Base-by-base conservation (phyloP, 2,797 vertebrate species). In the Octomys mimax region DNA sequence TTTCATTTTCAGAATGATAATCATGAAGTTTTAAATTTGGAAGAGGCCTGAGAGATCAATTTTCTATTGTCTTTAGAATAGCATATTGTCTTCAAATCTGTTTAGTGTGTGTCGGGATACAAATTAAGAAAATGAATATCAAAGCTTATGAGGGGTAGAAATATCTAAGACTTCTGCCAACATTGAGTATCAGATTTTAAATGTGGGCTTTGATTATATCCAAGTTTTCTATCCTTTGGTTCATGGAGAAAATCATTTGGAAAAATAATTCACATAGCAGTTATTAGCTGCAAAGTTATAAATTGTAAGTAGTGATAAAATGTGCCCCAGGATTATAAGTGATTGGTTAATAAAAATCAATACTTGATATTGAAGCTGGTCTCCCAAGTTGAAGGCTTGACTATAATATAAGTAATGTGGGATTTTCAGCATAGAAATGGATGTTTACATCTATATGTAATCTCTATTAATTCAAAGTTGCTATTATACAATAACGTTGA, bases 291-390 rank as follows among this genome's bases (percentile, higher is more conserved):
- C 61, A 86, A 49, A 94, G 78, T 84, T 94, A 21, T n/a, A 91
- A 46, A 83, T 59, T 75, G 7, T 39, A 87, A 42, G 59, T 31
- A 89, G 36, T 90, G 73, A 93, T 18, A 92, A 39, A 59, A 75
- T 61, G 83, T 26, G 39, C 19, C 85, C 11, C 61, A 62, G 66
- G 52, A 19, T 31, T 61, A 46, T 71, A 81, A 83, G 62, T 87
- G 89, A 78, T 78, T 87, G 36, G 64, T 92, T 91, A 81, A 90
- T 91, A 86, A 94, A 97, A 54, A 39, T 84, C 80, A 96, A 84
- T 1, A 28, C 62, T 62, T 73, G 59, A 59, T 70, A 94, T 94
- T 92, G 77, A 75, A 31, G 2, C 31, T 78, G 59, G 49, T 73
- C 95, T 14, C 14, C 31, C 14, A 61, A 52, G 42, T 66, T 86